phyloP scores from a whole-genome alignment of 53 echinoderm and acorn worm species.

The Echinometra lucunter region DNA sequence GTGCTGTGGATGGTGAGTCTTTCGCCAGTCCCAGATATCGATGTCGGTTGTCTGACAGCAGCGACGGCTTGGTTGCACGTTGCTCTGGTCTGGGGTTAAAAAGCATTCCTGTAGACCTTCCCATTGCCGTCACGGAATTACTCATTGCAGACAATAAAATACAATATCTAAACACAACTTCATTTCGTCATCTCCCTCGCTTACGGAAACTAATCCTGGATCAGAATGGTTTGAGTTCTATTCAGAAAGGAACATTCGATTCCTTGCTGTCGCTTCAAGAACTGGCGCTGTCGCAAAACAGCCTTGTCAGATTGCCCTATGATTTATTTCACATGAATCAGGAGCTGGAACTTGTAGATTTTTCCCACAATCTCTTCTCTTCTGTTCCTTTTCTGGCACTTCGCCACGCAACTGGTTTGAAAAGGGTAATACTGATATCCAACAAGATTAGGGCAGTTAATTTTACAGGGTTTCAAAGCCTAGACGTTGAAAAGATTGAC shows the following conservation, averaged over 20 bases:
- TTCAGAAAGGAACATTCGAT: neutral
- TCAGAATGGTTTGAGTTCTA: neutral
- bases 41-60: slow-evolving; percentile 11
- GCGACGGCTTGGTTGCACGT: slow-evolving; percentile 15
- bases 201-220: neutral
- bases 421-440: neutral
- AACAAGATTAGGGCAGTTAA: neutral
- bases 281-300: neutral
- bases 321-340: neutral
- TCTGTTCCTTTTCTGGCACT: slow-evolving; percentile 8
- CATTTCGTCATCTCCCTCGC: neutral
- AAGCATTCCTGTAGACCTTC: neutral
- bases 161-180: neutral
- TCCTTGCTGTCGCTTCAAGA: neutral
- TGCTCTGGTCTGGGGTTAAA: neutral
- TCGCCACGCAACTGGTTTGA: neutral
- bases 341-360: neutral
- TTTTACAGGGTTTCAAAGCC: neutral
- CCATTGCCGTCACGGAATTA: neutral
- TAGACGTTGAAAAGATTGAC: neutral
- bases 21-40: neutral
- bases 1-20: neutral
- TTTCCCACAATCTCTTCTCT: neutral
- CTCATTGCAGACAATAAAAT: neutral
- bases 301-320: neutral